These are phyloP conservation scores for Koerneria pararmatus DNA, from an alignment of 2,888 invertebrate species.

Conservation along the genomic window DNA sequence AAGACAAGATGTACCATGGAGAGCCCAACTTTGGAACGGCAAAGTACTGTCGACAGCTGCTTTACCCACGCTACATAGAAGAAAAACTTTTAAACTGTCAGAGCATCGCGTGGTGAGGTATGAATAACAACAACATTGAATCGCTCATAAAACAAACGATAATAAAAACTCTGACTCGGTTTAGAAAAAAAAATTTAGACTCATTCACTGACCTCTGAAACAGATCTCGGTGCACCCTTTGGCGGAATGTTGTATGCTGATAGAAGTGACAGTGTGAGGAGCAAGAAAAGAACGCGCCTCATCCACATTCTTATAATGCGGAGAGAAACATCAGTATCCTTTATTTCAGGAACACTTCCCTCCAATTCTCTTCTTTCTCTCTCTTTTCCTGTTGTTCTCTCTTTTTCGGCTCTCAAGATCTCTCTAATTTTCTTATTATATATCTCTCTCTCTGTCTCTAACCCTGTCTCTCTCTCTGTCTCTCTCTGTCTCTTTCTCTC, in stretches of 20 bases:
- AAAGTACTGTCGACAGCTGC: too few relatives aligned
- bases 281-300: not conserved
- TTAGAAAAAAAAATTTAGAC: not conserved
- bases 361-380: conserved; percentile 3
- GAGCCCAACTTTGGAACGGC: too few relatives aligned
- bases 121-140: not conserved
- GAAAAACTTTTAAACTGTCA: too few relatives aligned
- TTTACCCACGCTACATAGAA: too few relatives aligned
- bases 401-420: conserved; percentile 3
- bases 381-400: conserved; percentile 1
- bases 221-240: conserved; percentile 31
- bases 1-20: too few relatives aligned
- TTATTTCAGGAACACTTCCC: not conserved
- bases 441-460: not conserved
- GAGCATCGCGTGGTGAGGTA: too few relatives aligned
- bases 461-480: not conserved
- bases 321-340: not conserved
- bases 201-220: conserved; percentile 30
- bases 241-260: conserved; percentile 38
- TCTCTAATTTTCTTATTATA: conserved; percentile 7
- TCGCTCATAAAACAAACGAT: not conserved
- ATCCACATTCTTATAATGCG: not conserved
- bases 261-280: conserved; percentile 20
- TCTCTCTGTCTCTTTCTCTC: not conserved
- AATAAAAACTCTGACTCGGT: not conserved